These are phyloP conservation scores for Rosalia funebris DNA, from an alignment of 2,888 invertebrate genomes.

Conservation along the genomic window DNA sequence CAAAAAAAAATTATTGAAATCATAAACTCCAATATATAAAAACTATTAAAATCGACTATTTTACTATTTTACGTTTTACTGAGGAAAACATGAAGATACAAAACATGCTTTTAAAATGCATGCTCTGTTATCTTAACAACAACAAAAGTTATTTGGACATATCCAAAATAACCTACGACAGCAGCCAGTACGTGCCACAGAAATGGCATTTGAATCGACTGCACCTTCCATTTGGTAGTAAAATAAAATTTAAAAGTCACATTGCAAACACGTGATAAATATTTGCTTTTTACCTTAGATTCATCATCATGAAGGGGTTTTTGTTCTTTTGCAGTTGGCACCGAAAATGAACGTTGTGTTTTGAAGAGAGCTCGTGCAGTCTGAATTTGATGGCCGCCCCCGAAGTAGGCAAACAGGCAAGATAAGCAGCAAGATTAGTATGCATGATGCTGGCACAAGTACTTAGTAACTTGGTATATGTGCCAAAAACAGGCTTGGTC, in stretches of 20 bases:
- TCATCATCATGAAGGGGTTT: slow-evolving; percentile 62
- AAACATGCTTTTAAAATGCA: no score
- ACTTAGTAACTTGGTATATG: slow-evolving; percentile 56
- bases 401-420: slow-evolving; percentile 60
- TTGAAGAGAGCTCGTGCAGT: slow-evolving; percentile 85
- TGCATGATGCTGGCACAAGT: slow-evolving; percentile 52
- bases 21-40: no score
- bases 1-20: no score
- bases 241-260: slow-evolving; percentile 8
- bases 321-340: slow-evolving; percentile 88
- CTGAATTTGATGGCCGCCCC: slow-evolving; percentile 61
- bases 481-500: slow-evolving; percentile 41
- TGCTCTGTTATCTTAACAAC: no score
- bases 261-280: slow-evolving; percentile 19
- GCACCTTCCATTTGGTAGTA: background rate
- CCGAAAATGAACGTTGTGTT: slow-evolving; percentile 92
- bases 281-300: slow-evolving; percentile 61
- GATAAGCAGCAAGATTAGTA: slow-evolving; percentile 61
- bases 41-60: no score
- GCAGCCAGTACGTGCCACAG: no score
- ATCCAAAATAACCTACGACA: no score
- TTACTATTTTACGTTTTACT: no score
- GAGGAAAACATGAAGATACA: no score
- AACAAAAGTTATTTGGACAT: no score
- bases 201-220: no score